Base-by-base conservation (phyloP, 2,113 vertebrate genomes). In the Brachionichthys hirsutus region DNA sequence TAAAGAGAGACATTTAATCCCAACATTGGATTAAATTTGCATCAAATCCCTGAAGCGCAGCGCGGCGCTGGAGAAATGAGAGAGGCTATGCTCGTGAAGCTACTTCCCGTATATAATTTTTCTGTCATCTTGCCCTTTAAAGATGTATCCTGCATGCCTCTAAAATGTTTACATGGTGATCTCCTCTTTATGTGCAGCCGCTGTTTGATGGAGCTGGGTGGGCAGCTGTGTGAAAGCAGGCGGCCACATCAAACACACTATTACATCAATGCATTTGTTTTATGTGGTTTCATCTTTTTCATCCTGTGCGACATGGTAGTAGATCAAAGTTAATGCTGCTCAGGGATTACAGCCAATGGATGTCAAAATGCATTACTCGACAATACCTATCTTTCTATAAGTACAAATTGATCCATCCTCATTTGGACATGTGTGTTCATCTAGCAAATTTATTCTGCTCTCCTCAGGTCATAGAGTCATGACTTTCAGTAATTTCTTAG, bases 81-180 rank as follows among this genome's bases (percentile, higher is more conserved):
- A 55, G 16, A 16, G 9, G 51, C 20, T 6, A 20, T 57, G 18
- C 2, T 35, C 7, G 13, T n/a, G 15, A 6, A 19, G 34, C 8
- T 14, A 12, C 34, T 34, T 51, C 22, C 4, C 12, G 4, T 1
- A 57, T 40, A 14, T 9, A 7, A 4, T 41, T 34, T 15, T 22
- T 17, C 6, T 22, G 13, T 41, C 47, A 42, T 5, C 7, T 6
- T 22, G 18, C 11, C 54, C 30, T 18, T 63, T 41, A 8, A 22
- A 56, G 34, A 47, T 16, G 40, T 46, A 49, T 12, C 10, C 49
- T 22, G 50, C 34, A 17, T n/a, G 2, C 38, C 48, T 54, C 44
- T 43, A 22, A 38, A 38, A 10, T 58, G 48, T 59, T 64, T 35
- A 57, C 65, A 64, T 9, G 30, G 44, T 49, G 36, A 58, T 34